A percentile compares a stretch with the other conserved stretches of the same genome.
Conservation (phyloP, 2,797 vertebrate genomes). For the Takifugu ocellatus region DNA sequence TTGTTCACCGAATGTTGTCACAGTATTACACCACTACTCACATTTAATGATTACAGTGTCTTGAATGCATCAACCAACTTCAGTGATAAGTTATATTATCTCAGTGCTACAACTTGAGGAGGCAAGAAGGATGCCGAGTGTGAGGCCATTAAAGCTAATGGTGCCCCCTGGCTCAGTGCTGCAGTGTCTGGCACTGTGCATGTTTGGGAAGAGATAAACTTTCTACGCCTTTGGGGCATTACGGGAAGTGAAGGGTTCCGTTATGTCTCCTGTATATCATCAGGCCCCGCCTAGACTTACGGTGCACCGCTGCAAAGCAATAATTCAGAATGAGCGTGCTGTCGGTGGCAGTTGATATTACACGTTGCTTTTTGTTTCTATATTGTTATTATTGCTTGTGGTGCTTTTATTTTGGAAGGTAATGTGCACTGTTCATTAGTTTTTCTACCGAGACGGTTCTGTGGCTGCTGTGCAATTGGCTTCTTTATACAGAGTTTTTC, state of each 20-base stretch:
- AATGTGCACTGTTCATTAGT: constrained; percentile 7
- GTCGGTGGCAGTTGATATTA: background rate
- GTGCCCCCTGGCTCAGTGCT: constrained; percentile 23
- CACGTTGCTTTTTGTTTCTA: background rate
- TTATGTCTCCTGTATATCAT: constrained; percentile 33
- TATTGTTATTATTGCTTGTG: constrained; percentile 1
- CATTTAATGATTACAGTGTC: too few relatives aligned
- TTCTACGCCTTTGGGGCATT: constrained; percentile 32
- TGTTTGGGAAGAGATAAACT: constrained; percentile 43
- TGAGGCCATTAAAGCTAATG: constrained; percentile 30
- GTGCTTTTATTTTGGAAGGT: background rate
- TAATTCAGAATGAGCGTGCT: constrained; percentile 2
- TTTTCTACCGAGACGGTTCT: constrained; percentile 4
- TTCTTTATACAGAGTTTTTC: background rate
- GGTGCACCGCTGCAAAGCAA: constrained; percentile 4
- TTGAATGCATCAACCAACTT: background rate
- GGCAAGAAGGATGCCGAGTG: constrained; percentile 14
- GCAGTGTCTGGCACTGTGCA: constrained; percentile 34
- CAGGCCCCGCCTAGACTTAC: constrained; percentile 5
- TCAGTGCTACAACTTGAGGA: background rate
- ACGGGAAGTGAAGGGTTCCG: constrained; percentile 47
- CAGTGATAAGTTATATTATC: too few relatives aligned
- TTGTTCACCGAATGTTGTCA: too few relatives aligned
- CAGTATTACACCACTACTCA: too few relatives aligned
- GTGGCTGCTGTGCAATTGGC: background rate